Conservation (phyloP, 1,140 invertebrate species). For the Halictus rubicundus region DNA sequence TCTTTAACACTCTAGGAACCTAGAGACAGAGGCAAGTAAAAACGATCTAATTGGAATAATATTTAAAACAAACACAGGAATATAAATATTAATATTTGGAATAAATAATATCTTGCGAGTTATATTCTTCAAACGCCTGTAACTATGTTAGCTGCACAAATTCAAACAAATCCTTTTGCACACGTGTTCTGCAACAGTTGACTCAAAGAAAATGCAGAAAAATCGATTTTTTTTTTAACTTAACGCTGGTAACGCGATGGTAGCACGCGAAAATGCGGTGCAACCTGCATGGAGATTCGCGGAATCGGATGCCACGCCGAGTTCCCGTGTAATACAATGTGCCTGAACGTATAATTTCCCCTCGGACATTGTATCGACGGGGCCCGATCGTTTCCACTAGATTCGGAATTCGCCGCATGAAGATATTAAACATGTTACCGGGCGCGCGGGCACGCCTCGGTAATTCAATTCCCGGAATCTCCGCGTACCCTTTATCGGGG, state of each 20-base stretch:
- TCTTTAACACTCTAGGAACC: too few species aligned
- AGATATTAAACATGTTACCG: constrained; percentile 38
- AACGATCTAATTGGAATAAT: too few species aligned
- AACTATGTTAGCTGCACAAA: too few species aligned
- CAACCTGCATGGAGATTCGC: constrained; percentile 21
- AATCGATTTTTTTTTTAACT: too few species aligned
- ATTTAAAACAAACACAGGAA: too few species aligned
- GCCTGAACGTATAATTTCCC: constrained; percentile 25
- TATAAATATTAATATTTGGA: too few species aligned
- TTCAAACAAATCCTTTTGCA: too few species aligned
- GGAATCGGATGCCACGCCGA: background rate
- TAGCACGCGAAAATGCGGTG: background rate
- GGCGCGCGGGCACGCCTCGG: constrained; percentile 16
- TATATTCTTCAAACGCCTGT: too few species aligned
- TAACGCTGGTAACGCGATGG: background rate
- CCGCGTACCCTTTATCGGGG: constrained; percentile 2
- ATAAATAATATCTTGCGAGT: too few species aligned
- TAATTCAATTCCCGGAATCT: constrained; percentile 42
- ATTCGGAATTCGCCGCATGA: constrained; percentile 6
- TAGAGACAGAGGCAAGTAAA: too few species aligned
- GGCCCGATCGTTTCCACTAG: background rate
- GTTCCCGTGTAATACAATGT: constrained; percentile 9
- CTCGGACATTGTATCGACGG: constrained; percentile 17
- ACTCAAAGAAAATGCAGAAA: too few species aligned
- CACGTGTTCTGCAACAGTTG: too few species aligned